A percentile compares a stretch with the other conserved stretches of the same genome.
Evolutionary conservation across 2,113 vertebrate genomes (phyloP).

Genomic region (Tilapia sparmanii): DNA sequence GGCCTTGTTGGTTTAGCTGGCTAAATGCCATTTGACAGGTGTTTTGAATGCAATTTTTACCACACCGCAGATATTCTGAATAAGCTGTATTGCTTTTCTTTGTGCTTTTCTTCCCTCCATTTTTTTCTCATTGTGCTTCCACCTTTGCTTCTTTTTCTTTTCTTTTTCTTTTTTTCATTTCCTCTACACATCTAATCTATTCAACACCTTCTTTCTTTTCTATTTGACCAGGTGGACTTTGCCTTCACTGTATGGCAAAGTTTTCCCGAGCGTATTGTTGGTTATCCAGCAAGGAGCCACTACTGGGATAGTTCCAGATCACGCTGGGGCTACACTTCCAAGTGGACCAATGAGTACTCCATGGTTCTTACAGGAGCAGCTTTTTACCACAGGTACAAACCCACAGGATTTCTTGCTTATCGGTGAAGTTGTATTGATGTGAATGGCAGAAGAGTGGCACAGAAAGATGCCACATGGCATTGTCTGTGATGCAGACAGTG

Average conservation of each 20-base stretch:
- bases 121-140: neutral
- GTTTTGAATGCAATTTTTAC: neutral
- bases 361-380: conserved; percentile 79
- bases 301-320: conserved; percentile 73
- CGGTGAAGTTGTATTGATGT: neutral
- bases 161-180: neutral
- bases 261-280: conserved; percentile 76
- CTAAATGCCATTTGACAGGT: neutral
- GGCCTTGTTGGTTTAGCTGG: neutral
- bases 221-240: conserved; percentile 70
- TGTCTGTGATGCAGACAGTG: neutral
- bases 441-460: neutral
- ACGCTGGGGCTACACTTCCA: conserved; percentile 78
- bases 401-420: neutral
- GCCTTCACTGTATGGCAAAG: conserved; percentile 77
- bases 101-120: neutral
- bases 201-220: neutral
- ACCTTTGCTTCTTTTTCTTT: neutral
- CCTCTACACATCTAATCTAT: neutral
- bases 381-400: conserved; percentile 75
- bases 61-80: neutral
- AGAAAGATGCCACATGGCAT: neutral
- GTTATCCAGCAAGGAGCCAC: conserved; percentile 77
- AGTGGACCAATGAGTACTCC: conserved; percentile 80
- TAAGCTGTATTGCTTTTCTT: neutral